Evolutionary conservation across 2,888 invertebrate genomes (phyloP), one percentile per base, ranked within the genome.

Genomic region (Drosophila mimica): DNA sequence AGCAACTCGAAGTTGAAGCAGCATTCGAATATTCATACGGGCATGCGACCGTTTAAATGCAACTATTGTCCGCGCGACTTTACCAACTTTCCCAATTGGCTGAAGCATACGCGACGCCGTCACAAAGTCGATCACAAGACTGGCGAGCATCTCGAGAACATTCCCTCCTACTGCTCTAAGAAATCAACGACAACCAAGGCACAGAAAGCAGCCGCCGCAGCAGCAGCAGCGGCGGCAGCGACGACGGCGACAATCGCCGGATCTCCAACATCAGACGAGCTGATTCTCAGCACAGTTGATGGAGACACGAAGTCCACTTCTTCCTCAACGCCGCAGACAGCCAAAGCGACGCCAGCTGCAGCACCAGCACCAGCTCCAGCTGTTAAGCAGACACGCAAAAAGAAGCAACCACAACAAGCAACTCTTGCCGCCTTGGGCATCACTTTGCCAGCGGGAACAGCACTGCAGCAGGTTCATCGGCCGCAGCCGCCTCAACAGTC

Each of bases 81-180:
- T 81, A 95, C 95, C 15, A 94, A 95, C 82, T 94, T 94, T 82
- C 94, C 95, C 15, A 95, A 95, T 82, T 95, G 94, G 94, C 88
- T 94, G 52, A 95, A 95, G 82, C 95, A 95, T 74, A 94, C 94
- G 0, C 92, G 94, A 51, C 92, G 95, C 79, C 93, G 94, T 52
- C 95, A 95, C 81, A 94, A 93, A 70, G 93, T 93, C n/a, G 93
- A 93, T 77, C 93, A 93, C 63, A 93, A 93, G 76, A 93, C 93
- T 4, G 93, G 93, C 48, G 92, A 93, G 82, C 87, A 92, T 64
- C 83, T 93, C 34, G 91, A 92, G 75, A 92, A 92, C 76, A 92
- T 93, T 80, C 93, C 93, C 36, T 92, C 92, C 11, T 93, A 93
- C 73, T 92, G 92, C 70, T 92, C 92, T 4, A 92, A 92, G 65